Base-by-base conservation (phyloP, 2,113 vertebrate genomes). In the Odontophorus gujanensis region DNA sequence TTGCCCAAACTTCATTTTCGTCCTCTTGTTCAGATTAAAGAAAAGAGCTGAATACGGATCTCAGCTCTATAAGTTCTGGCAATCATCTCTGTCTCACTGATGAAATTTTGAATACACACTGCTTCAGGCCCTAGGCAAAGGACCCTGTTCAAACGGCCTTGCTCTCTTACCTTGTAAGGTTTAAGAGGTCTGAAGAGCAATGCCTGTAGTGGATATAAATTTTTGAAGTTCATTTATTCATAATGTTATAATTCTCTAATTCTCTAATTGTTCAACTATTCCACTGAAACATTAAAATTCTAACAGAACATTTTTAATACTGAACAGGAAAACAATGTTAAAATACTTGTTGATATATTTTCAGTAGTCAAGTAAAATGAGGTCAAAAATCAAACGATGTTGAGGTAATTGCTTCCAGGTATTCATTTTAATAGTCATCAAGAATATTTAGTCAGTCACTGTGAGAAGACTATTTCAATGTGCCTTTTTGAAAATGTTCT, bases 121-220 rank as follows among this genome's bases (percentile, higher is more conserved):
- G 17, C 61, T 92, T 18, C 3, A 21, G 16, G 53, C 65, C 16
- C 15, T 40, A 38, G 45, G 65, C 30, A 78, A 88, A 88, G 13
- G 40, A 69, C 7, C 74, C 11, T 34, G 19, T 93, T 94, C 75
- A 83, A 94, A 6, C 34, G 43, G 47, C 21, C 38, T 83, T 74
- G 50, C 38, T 71, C 75, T 79, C 51, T 82, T 71, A 71, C 57
- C 36, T 65, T 8, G 3, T 40, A 62, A 25, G 75, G 18, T 94
- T 90, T 84, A 90, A 68, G 20, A 81, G 34, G 38, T 79, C 57
- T 96, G 82, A 85, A 86, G 61, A 92, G 12, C 62, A 81, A 19
- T 77, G 68, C 66, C 75, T 90, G 18, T 7, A 34, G 53, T 1
- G 4, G 62, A 73, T 72, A 65, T 38, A 89, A 72, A 26, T 53